Evolutionary conservation across 2,797 vertebrate genomes (phyloP).

Genomic region (Rhinichthys osculus): DNA sequence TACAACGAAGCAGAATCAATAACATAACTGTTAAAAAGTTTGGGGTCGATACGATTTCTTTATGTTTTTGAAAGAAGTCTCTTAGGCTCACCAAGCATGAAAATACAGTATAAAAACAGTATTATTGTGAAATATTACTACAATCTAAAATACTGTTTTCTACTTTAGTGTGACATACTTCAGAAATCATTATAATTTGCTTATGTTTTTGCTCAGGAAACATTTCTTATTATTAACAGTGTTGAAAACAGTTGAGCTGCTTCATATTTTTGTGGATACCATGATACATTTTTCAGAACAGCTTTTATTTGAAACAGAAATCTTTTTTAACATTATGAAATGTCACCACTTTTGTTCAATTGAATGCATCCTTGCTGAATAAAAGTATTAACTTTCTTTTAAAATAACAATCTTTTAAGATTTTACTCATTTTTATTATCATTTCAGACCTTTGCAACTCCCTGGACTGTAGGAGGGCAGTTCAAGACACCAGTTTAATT

Average conservation of each 20-base stretch:
- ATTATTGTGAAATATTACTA: not conserved
- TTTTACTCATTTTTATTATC: not conserved
- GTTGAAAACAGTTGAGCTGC: not conserved
- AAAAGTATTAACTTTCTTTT: not conserved
- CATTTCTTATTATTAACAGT: not conserved
- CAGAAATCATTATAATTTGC: not conserved
- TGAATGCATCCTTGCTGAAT: not conserved
- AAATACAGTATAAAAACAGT: not conserved
- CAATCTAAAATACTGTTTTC: not conserved
- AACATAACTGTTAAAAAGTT: not conserved
- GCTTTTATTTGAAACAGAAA: not conserved
- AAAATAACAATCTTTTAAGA: not conserved
- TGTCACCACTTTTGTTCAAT: not conserved
- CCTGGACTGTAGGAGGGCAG: not conserved
- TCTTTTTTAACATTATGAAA: no score
- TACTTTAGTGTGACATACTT: not conserved
- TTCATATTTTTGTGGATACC: not conserved
- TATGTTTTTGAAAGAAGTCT: not conserved
- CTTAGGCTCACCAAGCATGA: not conserved
- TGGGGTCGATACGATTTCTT: not conserved
- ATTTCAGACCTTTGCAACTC: not conserved
- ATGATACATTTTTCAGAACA: not conserved
- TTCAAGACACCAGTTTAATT: not conserved
- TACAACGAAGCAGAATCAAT: not conserved
- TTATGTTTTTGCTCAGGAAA: not conserved